Percentiles rank a stretch among this genome's conserved stretches.
These are phyloP conservation scores for Acanthochromis polyacanthus DNA, from an alignment of 2,113 vertebrate species.

Conservation along the genomic window DNA sequence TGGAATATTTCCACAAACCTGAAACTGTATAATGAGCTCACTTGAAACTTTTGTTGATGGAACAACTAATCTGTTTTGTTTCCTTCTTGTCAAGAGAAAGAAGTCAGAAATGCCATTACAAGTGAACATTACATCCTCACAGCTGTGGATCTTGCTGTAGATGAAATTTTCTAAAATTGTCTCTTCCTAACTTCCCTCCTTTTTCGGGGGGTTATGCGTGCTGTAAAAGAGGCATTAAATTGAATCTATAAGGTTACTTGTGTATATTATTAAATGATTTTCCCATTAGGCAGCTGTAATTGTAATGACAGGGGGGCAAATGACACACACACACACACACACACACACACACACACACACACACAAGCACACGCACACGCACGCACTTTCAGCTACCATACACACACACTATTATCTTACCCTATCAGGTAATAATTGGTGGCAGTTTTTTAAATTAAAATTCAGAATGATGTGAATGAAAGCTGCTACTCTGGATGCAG, in stretches of 20 bases:
- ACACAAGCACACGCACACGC: neutral
- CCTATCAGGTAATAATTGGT: slow-evolving; percentile 45
- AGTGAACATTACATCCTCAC: neutral
- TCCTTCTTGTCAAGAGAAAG: neutral
- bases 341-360: slow-evolving; percentile 14
- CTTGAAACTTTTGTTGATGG: slow-evolving; percentile 2
- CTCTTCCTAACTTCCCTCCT: neutral
- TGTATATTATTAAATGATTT: slow-evolving; percentile 56
- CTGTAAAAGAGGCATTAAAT: slow-evolving; percentile 3
- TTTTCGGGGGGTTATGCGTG: neutral
- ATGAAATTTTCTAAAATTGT: neutral
- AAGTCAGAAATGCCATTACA: slow-evolving; percentile 1
- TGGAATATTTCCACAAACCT: slow-evolving; percentile 24
- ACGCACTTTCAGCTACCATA: neutral
- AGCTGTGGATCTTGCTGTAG: neutral
- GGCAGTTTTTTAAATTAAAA: slow-evolving; percentile 66
- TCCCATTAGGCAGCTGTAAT: slow-evolving; percentile 62
- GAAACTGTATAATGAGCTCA: slow-evolving; percentile 28
- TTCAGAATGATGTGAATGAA: slow-evolving; percentile 47
- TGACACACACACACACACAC: slow-evolving; percentile 10
- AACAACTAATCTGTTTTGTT: neutral
- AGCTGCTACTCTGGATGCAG: slow-evolving; percentile 35
- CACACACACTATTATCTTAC: slow-evolving; percentile 31
- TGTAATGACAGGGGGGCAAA: slow-evolving; percentile 36
- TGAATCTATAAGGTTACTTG: slow-evolving; percentile 31